Evolutionary conservation across 2,797 vertebrate species (phyloP).

Genomic region (Cyclura pinguis): DNA sequence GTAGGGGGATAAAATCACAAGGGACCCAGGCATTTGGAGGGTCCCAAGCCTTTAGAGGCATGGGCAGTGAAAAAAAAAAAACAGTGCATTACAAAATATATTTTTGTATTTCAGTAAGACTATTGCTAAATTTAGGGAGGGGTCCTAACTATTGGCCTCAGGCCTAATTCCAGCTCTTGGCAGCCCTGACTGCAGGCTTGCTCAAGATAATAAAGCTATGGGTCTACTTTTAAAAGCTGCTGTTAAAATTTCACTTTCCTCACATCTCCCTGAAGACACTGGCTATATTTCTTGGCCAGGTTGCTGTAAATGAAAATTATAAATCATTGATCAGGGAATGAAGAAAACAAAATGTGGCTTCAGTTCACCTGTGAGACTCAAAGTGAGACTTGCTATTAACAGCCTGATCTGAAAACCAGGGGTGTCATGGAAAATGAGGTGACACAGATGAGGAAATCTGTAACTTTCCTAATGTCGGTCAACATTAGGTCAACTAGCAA

Average conservation of each 20-base stretch:
- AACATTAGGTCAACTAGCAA: too few species aligned
- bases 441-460: background rate
- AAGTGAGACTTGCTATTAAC: background rate
- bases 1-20: too few species aligned
- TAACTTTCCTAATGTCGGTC: background rate
- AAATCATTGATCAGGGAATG: background rate
- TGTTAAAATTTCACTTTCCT: too few species aligned
- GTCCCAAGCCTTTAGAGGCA: too few species aligned
- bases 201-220: background rate
- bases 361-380: background rate
- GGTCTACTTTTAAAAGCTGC: background rate
- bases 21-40: too few species aligned
- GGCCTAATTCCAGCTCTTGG: too few species aligned
- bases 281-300: background rate
- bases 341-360: background rate
- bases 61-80: too few species aligned
- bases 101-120: too few species aligned
- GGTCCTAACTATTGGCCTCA: too few species aligned
- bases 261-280: background rate
- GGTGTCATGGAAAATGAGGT: too few species aligned
- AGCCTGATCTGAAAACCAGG: background rate
- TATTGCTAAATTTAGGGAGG: too few species aligned
- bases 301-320: background rate
- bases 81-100: too few species aligned
- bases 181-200: background rate